phyloP scores from a whole-genome alignment of 2,113 vertebrate genomes.

The Bungarus multicinctus region DNA sequence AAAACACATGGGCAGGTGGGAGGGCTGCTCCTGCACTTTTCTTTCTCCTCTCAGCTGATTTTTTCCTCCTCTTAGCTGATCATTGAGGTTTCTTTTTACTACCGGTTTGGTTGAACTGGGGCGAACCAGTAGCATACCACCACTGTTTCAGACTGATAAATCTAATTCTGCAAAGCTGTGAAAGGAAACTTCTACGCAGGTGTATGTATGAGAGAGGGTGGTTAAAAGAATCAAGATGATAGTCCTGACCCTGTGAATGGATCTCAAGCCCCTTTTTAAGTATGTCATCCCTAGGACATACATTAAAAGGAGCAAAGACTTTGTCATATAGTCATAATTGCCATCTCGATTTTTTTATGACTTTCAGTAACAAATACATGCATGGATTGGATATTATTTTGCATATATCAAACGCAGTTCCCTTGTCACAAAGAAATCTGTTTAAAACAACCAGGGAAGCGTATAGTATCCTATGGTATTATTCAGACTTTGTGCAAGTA shows the following conservation, averaged over 20 bases:
- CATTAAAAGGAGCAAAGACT: not conserved
- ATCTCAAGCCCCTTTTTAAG: not conserved
- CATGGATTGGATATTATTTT: not conserved
- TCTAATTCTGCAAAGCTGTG: not conserved
- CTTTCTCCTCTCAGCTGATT: too few relatives aligned
- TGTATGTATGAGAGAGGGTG: not conserved
- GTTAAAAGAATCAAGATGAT: not conserved
- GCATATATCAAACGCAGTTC: not conserved
- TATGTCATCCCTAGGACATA: not conserved
- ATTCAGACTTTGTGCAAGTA: not conserved
- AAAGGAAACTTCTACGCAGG: not conserved
- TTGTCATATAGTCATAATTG: not conserved
- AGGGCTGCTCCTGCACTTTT: too few relatives aligned
- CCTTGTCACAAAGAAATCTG: not conserved
- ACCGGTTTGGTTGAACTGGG: too few relatives aligned
- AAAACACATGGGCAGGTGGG: too few relatives aligned
- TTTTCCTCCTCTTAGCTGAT: too few relatives aligned
- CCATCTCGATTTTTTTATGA: not conserved
- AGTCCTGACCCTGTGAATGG: not conserved
- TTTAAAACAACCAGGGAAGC: not conserved
- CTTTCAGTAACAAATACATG: not conserved
- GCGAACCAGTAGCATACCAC: too few relatives aligned
- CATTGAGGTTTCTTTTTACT: too few relatives aligned
- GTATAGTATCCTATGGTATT: not conserved
- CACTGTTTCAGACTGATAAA: not conserved